Base-by-base conservation (phyloP, 2,888 invertebrate genomes). In the Eupithecia abbreviata region DNA sequence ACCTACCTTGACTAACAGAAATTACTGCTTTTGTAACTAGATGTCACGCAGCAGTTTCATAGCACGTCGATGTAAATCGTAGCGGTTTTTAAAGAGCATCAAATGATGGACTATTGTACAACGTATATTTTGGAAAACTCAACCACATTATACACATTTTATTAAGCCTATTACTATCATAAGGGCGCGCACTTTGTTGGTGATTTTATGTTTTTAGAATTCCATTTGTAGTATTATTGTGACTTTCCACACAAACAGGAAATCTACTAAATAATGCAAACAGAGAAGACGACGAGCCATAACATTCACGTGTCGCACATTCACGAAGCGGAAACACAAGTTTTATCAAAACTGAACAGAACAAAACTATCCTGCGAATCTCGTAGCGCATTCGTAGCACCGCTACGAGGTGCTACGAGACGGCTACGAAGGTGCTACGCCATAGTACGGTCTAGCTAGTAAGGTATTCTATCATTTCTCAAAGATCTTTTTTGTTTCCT, bases 401-500 rank as follows among this genome's bases (percentile, higher is more conserved):
- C 30, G 72, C 79, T 74, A 77, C 75, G 51, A 62, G 30, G 10
- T 62, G 72, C 79, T 74, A 77, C 75, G 51, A 62, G 30, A 30
- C 30, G 30, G 41, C 75, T 75, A 76, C 79, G 66, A 73, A 69
- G 30, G n/a, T 65, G 67, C 78, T 79, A 73, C 79, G 71, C 2
- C 0, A 65, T 65, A 42, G 41, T 43, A 51, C 15, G 51, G 4
- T 58, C 18, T 58, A 18, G 58, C 10, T 47, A 12, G 9, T 30
- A 30, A 30, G 30, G 30, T 51, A 51, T 51, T 51, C 6, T 51
- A n/a, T 51, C 15, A 15, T 51, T 15, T 10, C 9, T 47, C 45
- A 45, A 45, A 45, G 45, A 6, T 45, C 1, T 45, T 45, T 45
- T 6, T 0, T 45, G 6, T 45, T 45, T 45, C 6, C 45, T 45